Percentiles rank a stretch among this genome's conserved stretches.
phyloP scores from a whole-genome alignment of 2,888 invertebrate species.

The Nebria salina region DNA sequence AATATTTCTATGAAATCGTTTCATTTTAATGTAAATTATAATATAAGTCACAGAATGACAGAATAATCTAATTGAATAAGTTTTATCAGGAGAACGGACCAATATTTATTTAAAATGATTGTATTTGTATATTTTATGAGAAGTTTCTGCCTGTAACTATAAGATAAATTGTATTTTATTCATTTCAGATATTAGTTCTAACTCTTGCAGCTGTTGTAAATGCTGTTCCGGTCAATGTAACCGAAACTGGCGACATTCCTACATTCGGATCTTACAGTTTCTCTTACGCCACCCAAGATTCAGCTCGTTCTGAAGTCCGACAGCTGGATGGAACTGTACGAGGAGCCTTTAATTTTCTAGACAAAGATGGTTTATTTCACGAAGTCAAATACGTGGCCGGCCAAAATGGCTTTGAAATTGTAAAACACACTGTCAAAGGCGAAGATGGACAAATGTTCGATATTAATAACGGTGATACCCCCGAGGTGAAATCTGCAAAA shows the following conservation, averaged over 20 bases:
- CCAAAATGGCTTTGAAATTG: conserved; percentile 39
- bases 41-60: too few relatives aligned
- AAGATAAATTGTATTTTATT: background rate
- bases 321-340: conserved; percentile 43
- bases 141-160: too few relatives aligned
- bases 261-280: conserved; percentile 43
- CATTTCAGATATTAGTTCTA: conserved; percentile 3
- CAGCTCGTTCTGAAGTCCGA: conserved; percentile 35
- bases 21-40: too few relatives aligned
- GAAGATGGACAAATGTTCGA: background rate
- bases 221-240: background rate
- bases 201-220: background rate
- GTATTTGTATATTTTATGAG: background rate
- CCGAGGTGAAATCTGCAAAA: conserved; percentile 46
- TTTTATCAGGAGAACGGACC: too few relatives aligned
- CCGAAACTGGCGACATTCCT: background rate
- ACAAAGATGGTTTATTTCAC: conserved; percentile 29
- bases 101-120: too few relatives aligned
- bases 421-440: conserved; percentile 21
- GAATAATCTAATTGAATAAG: too few relatives aligned
- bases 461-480: conserved; percentile 31
- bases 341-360: conserved; percentile 46
- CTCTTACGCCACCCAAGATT: conserved; percentile 36
- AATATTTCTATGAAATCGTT: background rate
- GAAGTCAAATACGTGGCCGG: conserved; percentile 50